phyloP scores from a whole-genome alignment of 2,888 invertebrate genomes.

The Drosophila meridiana region DNA sequence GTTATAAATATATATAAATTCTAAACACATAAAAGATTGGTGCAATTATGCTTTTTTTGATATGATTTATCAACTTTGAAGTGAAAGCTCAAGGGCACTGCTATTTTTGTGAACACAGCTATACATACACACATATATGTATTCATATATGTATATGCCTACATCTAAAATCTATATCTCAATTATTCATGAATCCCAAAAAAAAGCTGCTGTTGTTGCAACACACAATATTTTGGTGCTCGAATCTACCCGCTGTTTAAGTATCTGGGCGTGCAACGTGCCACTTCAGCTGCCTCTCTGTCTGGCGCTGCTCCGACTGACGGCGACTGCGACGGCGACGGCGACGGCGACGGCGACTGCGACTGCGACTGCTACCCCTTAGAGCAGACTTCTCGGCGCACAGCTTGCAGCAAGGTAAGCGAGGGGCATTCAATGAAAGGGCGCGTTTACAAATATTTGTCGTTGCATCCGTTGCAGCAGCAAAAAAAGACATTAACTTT shows the following conservation, averaged over 20 bases:
- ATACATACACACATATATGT: not conserved
- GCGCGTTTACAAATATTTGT: conserved; percentile 81
- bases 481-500: conserved; percentile 63
- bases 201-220: conserved; percentile 40
- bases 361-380: conserved; percentile 21
- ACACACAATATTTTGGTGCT: conserved; percentile 23
- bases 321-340: conserved; percentile 12
- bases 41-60: too few relatives aligned
- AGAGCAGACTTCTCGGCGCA: conserved; percentile 34
- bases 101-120: too few relatives aligned
- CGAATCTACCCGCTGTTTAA: conserved; percentile 27
- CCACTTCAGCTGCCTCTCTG: conserved; percentile 55
- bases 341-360: too few relatives aligned
- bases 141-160: not conserved
- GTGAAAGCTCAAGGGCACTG: too few relatives aligned
- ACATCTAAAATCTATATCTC: not conserved
- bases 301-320: conserved; percentile 20
- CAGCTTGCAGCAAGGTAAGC: conserved; percentile 55
- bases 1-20: too few relatives aligned
- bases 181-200: conserved; percentile 4
- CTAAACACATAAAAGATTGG: too few relatives aligned
- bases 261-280: conserved; percentile 51
- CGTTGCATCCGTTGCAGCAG: conserved; percentile 70
- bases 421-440: conserved; percentile 58
- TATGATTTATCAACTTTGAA: too few relatives aligned